These are phyloP conservation scores for Microplitis deprimator DNA, from an alignment of 2,888 invertebrate genomes.

Conservation along the genomic window DNA sequence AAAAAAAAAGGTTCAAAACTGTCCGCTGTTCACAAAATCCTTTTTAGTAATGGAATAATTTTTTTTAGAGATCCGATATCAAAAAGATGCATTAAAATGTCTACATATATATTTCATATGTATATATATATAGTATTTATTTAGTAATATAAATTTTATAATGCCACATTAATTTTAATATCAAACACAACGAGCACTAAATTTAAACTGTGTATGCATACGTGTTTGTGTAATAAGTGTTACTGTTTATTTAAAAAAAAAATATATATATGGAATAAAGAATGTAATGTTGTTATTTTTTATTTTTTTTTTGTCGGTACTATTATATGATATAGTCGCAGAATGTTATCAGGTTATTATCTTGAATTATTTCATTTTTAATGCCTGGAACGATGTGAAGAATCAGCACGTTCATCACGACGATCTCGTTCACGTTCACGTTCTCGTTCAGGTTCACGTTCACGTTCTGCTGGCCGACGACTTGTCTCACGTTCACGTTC, in stretches of 20 bases:
- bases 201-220: neutral
- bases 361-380: constrained; percentile 62
- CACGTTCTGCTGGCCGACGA: constrained; percentile 74
- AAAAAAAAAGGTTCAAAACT: neutral
- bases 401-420: constrained; percentile 76
- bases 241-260: constrained; percentile 30
- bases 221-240: neutral
- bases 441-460: constrained; percentile 78
- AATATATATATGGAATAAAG: constrained; percentile 18
- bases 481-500: constrained; percentile 75
- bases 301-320: constrained; percentile 6
- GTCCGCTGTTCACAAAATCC: neutral
- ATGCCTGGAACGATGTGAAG: constrained; percentile 79
- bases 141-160: neutral
- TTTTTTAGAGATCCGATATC: neutral
- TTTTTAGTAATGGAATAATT: neutral
- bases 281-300: constrained; percentile 31
- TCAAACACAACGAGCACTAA: neutral
- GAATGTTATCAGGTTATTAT: neutral
- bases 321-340: constrained; percentile 23
- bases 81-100: neutral
- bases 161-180: neutral
- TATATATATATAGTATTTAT: neutral
- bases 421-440: constrained; percentile 79
- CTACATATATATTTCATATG: neutral